Conservation (phyloP, 2,888 invertebrate species). For the Amphipoea oculea region DNA sequence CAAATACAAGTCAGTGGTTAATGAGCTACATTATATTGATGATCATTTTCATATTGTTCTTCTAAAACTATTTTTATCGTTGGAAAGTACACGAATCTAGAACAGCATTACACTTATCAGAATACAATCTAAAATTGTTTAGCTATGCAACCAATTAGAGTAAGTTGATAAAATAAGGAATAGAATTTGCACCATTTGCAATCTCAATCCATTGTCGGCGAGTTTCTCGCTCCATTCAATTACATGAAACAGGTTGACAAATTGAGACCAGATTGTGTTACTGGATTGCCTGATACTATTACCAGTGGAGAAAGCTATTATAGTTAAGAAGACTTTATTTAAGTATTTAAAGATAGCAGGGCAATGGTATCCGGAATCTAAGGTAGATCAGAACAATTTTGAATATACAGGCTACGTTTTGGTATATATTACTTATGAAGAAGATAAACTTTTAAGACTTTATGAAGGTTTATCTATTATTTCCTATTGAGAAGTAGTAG, state of each 20-base stretch:
- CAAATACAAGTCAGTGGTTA: neutral
- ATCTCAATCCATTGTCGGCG: slow-evolving; percentile 65
- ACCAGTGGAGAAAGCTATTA: slow-evolving; percentile 57
- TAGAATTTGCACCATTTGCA: slow-evolving; percentile 56
- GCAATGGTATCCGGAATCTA: neutral
- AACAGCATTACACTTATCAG: slow-evolving; percentile 30
- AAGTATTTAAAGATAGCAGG: slow-evolving; percentile 4
- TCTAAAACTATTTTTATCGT: neutral
- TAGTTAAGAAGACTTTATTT: slow-evolving; percentile 48
- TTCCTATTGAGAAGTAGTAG: neutral
- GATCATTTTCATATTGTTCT: neutral
- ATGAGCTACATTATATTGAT: neutral
- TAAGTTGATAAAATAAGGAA: slow-evolving; percentile 57
- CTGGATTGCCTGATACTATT: slow-evolving; percentile 39
- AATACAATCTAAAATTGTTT: slow-evolving; percentile 41
- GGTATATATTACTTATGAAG: neutral
- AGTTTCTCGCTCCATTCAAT: slow-evolving; percentile 66
- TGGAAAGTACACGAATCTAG: slow-evolving; percentile 21
- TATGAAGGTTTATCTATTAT: neutral
- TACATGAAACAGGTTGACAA: slow-evolving; percentile 67
- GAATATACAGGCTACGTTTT: neutral
- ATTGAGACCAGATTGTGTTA: slow-evolving; percentile 63
- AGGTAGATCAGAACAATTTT: neutral
- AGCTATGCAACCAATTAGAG: slow-evolving; percentile 53
- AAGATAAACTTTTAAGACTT: neutral